Evolutionary conservation across 1,140 invertebrate species (phyloP).

Genomic region (Diorhabda sublineata): DNA sequence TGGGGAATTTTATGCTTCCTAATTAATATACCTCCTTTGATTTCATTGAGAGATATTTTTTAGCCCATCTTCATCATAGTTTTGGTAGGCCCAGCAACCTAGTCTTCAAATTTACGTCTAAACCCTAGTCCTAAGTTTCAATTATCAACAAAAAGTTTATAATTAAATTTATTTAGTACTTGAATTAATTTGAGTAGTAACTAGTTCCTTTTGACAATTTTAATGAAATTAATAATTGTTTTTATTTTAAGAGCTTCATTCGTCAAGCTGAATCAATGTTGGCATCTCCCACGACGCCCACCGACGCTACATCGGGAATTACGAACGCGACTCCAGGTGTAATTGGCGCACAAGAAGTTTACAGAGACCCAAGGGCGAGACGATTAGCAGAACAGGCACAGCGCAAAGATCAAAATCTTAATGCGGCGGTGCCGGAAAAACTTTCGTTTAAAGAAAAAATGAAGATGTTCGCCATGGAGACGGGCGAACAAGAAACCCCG

Average conservation of each 20-base stretch:
- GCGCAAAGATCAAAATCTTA: conserved; percentile 59
- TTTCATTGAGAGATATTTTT: too few relatives aligned
- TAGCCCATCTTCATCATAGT: too few relatives aligned
- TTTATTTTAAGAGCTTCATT: conserved; percentile 66
- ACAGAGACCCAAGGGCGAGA: conserved; percentile 80
- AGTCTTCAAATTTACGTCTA: too few relatives aligned
- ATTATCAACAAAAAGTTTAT: too few relatives aligned
- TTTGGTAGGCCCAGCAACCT: too few relatives aligned
- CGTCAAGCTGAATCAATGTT: conserved; percentile 73
- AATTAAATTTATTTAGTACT: too few relatives aligned
- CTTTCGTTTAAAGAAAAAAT: conserved; percentile 93
- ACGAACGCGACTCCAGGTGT: conserved; percentile 76
- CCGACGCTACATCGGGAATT: conserved; percentile 52
- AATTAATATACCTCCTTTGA: too few relatives aligned
- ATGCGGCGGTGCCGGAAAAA: conserved; percentile 77
- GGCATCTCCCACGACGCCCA: conserved; percentile 66
- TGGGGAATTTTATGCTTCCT: too few relatives aligned
- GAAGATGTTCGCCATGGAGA: conserved; percentile 95
- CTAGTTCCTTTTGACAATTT: too few relatives aligned
- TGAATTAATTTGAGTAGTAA: too few relatives aligned
- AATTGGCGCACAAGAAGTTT: conserved; percentile 91
- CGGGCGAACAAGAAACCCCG: conserved; percentile 79
- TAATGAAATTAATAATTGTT: neutral
- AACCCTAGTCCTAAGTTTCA: too few relatives aligned
- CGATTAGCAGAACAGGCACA: conserved; percentile 75